Evolutionary conservation across 2,888 invertebrate species (phyloP).

Genomic region (Trissolcus brochymenae): DNA sequence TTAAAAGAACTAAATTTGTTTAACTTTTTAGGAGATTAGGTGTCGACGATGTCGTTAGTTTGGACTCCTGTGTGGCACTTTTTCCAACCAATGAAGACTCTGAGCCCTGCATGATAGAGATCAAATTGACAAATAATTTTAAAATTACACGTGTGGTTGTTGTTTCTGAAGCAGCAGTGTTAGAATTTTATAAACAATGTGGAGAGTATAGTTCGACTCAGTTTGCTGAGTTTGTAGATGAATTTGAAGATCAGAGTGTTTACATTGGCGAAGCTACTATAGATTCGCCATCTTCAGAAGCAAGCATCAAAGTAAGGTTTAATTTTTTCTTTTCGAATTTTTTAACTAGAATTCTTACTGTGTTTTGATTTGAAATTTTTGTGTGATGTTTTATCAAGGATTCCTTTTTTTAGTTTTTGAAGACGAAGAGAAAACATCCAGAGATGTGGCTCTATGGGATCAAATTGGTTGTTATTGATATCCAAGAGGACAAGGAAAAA

Average conservation of each 20-base stretch:
- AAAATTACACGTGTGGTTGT: slow-evolving; percentile 71
- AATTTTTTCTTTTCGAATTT: too few species aligned
- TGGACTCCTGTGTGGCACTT: slow-evolving; percentile 67
- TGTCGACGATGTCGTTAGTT: slow-evolving; percentile 71
- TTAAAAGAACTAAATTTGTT: not conserved
- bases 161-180: slow-evolving; percentile 75
- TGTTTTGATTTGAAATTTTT: not conserved
- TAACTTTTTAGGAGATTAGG: slow-evolving; percentile 66
- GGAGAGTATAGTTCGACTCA: slow-evolving; percentile 75
- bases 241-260: slow-evolving; percentile 72
- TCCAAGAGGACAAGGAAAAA: slow-evolving; percentile 40
- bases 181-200: slow-evolving; percentile 76
- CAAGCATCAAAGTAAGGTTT: slow-evolving; percentile 69
- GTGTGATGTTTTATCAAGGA: not conserved
- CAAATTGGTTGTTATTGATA: slow-evolving; percentile 68
- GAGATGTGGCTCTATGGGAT: slow-evolving; percentile 76
- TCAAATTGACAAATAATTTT: slow-evolving; percentile 67
- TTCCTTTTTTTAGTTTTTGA: slow-evolving; percentile 71
- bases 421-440: slow-evolving; percentile 67
- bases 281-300: slow-evolving; percentile 68
- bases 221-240: slow-evolving; percentile 73
- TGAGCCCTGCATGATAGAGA: slow-evolving; percentile 68
- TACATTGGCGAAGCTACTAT: slow-evolving; percentile 70
- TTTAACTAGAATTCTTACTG: not conserved
- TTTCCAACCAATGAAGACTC: slow-evolving; percentile 58